Conservation (phyloP, 2,113 vertebrate species). For the Loxodonta africana region DNA sequence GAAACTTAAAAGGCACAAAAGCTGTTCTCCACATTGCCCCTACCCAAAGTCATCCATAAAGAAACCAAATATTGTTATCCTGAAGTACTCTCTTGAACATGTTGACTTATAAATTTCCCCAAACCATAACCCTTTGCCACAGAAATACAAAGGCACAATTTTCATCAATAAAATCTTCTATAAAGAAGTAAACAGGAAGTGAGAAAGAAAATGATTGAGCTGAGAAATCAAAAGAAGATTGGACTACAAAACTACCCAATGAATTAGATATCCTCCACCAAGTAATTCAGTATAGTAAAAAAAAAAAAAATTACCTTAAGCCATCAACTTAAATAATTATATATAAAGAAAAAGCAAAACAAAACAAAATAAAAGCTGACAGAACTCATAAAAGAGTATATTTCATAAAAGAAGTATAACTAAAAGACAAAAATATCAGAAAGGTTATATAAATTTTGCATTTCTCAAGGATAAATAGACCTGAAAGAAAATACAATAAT, state of each 20-base stretch:
- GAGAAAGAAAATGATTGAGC: not conserved
- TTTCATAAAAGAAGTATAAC: not conserved
- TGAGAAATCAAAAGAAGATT: not conserved
- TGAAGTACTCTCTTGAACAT: not conserved
- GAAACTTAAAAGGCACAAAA: not conserved
- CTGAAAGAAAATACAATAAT: not conserved
- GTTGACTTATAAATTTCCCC: accelerated
- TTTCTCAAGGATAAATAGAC: not conserved
- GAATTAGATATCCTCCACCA: not conserved
- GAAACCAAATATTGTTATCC: not conserved
- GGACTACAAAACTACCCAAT: not conserved
- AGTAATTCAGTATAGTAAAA: not conserved
- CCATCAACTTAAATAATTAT: not conserved
- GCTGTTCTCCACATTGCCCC: accelerated
- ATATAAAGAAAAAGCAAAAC: not conserved
- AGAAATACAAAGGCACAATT: not conserved
- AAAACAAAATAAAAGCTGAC: not conserved
- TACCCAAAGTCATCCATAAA: not conserved
- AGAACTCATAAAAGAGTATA: not conserved
- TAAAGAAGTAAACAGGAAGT: not conserved
- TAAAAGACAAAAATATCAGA: not conserved
- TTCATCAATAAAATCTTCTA: not conserved
- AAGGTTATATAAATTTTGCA: not conserved
- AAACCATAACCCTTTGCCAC: not conserved
- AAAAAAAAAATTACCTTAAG: not conserved